Evolutionary conservation across 2,797 vertebrate species (phyloP).

Genomic region (Ctenosaura bakeri): DNA sequence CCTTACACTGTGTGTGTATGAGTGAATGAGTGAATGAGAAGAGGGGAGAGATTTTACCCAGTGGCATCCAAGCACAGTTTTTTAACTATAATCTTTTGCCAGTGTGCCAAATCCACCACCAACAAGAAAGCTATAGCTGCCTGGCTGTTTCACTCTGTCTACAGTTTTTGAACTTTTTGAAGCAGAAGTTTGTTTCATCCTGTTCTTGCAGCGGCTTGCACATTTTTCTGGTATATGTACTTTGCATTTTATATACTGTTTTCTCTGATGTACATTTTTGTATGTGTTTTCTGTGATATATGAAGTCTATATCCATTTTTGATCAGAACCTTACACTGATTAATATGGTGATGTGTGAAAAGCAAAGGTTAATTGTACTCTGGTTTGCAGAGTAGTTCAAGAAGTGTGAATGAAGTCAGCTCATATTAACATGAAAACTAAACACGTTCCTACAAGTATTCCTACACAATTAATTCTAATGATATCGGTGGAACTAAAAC

Average conservation of each 20-base stretch:
- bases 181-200: neutral
- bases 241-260: neutral
- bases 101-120: neutral
- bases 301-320: neutral
- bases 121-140: too few species aligned
- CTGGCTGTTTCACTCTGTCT: neutral
- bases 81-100: too few species aligned
- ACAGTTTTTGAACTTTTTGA: neutral
- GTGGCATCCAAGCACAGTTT: neutral
- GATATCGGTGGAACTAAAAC: neutral
- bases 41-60: too few species aligned
- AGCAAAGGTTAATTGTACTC: neutral
- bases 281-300: too few species aligned
- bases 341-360: neutral
- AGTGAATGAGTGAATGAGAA: too few species aligned
- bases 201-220: neutral
- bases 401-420: neutral
- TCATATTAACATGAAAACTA: neutral
- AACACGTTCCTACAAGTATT: neutral
- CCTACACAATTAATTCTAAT: neutral
- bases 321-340: neutral
- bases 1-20: neutral
- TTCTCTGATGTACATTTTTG: neutral
- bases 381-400: neutral
- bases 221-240: neutral